phyloP scores from a whole-genome alignment of 2,113 vertebrate genomes.

The Camelus bactrianus region DNA sequence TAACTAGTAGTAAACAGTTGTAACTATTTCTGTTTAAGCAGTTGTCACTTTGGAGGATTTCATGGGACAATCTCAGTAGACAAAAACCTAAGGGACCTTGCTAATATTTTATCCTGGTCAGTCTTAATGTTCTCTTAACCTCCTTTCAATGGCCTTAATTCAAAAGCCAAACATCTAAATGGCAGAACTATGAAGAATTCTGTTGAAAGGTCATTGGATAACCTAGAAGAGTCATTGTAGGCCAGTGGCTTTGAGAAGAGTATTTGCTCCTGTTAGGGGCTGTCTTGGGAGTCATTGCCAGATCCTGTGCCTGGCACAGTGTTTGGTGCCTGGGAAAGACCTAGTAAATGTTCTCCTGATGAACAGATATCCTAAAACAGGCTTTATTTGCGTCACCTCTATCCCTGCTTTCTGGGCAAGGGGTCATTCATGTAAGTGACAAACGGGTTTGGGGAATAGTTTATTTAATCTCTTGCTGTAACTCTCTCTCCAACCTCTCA shows the following conservation, averaged over 20 bases:
- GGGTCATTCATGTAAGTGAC: neutral
- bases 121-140: neutral
- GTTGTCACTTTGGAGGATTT: conserved; percentile 42
- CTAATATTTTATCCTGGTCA: neutral
- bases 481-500: neutral
- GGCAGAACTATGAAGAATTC: neutral
- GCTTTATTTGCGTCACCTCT: neutral
- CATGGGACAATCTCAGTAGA: neutral
- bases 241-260: neutral
- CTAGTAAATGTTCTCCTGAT: neutral
- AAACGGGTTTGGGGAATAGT: neutral
- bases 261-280: neutral
- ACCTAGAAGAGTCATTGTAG: neutral
- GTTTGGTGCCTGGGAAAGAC: neutral
- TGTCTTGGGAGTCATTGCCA: neutral
- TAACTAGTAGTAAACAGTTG: neutral
- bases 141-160: neutral
- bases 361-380: neutral
- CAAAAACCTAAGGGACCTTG: neutral
- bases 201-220: neutral
- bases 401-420: neutral
- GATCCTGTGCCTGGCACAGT: neutral
- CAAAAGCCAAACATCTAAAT: neutral
- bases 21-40: conserved; percentile 38
- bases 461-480: neutral